Percentiles rank a stretch among this genome's conserved stretches.
These are phyloP conservation scores for Cataglyphis livida DNA, from an alignment of 2,888 invertebrate species.

Conservation along the genomic window DNA sequence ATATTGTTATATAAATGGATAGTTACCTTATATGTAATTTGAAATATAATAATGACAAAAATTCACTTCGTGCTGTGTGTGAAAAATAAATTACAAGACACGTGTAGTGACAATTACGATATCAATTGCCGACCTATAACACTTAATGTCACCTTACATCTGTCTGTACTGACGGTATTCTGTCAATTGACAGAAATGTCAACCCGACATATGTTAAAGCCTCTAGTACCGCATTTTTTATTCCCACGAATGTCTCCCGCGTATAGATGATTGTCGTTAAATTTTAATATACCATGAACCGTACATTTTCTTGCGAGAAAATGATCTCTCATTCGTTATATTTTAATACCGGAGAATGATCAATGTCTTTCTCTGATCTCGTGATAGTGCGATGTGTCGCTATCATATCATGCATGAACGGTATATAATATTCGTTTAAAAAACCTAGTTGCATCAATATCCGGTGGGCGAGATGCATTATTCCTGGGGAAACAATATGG, in stretches of 20 bases:
- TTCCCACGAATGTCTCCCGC: constrained; percentile 27
- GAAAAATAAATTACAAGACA: constrained; percentile 1
- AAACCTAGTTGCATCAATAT: constrained; percentile 52
- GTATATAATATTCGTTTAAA: constrained; percentile 36
- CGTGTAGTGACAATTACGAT: constrained; percentile 14
- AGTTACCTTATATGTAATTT: background rate
- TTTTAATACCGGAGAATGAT: constrained; percentile 26
- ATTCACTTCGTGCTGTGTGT: background rate
- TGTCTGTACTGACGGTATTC: background rate
- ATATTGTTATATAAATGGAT: constrained; percentile 8
- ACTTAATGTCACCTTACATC: constrained; percentile 1
- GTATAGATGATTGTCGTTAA: constrained; percentile 11
- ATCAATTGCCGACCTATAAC: background rate
- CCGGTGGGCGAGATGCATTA: constrained; percentile 52
- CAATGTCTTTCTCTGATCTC: constrained; percentile 38
- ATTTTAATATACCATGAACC: constrained; percentile 29
- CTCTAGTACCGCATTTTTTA: background rate
- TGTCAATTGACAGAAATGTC: constrained; percentile 17
- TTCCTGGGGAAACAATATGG: constrained; percentile 65
- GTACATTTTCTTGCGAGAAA: constrained; percentile 17
- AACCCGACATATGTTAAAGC: constrained; percentile 12
- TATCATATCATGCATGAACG: constrained; percentile 23
- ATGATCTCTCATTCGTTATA: constrained; percentile 5
- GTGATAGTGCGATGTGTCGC: constrained; percentile 10
- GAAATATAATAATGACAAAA: background rate